Conservation (phyloP, 1,140 invertebrate genomes). For the Antheraea pernyi region DNA sequence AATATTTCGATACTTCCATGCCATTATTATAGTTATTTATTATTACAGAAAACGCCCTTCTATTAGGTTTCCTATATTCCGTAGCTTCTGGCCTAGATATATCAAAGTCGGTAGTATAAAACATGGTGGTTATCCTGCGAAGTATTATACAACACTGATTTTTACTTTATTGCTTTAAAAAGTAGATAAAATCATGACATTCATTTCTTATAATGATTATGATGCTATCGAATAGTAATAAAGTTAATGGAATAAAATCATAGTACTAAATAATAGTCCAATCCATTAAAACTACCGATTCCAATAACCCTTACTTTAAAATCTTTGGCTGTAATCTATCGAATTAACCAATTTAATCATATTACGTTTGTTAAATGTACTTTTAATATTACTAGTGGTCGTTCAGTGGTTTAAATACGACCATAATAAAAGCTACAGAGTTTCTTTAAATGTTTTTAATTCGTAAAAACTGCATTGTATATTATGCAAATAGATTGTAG, state of each 20-base stretch:
- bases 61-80: conserved; percentile 8
- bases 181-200: too few species aligned
- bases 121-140: conserved; percentile 7
- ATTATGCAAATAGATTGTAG: too few species aligned
- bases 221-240: too few species aligned
- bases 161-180: too few species aligned
- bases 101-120: conserved; percentile 6
- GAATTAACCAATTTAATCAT: background rate
- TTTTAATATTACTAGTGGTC: too few species aligned
- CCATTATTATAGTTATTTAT: conserved; percentile 26
- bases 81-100: background rate
- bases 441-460: too few species aligned
- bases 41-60: conserved; percentile 30
- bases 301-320: background rate
- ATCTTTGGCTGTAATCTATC: background rate
- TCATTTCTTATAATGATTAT: too few species aligned
- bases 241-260: too few species aligned
- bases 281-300: background rate
- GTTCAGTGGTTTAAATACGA: too few species aligned
- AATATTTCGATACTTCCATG: conserved; percentile 22
- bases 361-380: too few species aligned
- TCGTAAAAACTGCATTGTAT: too few species aligned
- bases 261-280: background rate
- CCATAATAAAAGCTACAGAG: too few species aligned
- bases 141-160: background rate